Conservation (phyloP, 1,140 invertebrate species). For the Drosophila neocordata region DNA sequence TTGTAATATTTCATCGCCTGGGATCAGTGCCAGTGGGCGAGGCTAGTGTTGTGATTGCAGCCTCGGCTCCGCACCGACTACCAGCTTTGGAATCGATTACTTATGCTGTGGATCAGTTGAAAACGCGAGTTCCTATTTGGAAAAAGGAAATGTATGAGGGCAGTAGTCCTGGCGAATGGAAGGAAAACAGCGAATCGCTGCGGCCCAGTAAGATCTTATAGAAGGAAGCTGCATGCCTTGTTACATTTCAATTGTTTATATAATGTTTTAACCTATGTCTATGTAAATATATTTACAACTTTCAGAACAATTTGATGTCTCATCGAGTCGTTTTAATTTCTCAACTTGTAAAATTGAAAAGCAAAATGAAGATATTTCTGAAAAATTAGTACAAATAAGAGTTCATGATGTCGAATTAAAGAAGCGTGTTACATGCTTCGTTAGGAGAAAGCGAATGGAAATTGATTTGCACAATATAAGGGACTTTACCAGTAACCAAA, state of each 20-base stretch:
- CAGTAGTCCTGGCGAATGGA: constrained; percentile 85
- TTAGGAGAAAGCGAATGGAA: constrained; percentile 86
- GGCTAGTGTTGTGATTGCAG: constrained; percentile 94
- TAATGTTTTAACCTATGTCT: constrained; percentile 13
- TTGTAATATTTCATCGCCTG: constrained; percentile 92
- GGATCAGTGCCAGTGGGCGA: constrained; percentile 94
- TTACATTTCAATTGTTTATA: constrained; percentile 23
- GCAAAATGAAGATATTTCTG: constrained; percentile 72
- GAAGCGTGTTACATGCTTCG: constrained; percentile 85
- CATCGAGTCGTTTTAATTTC: constrained; percentile 54
- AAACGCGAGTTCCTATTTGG: constrained; percentile 96
- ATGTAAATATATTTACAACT: constrained; percentile 33
- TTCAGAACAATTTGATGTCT: constrained; percentile 23
- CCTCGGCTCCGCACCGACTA: constrained; percentile 93
- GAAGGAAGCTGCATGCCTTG: constrained; percentile 6
- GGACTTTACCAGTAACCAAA: constrained; percentile 85
- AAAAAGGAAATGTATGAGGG: constrained; percentile 96
- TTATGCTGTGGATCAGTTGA: constrained; percentile 93
- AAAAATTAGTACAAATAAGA: constrained; percentile 85
- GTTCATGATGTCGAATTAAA: constrained; percentile 84
- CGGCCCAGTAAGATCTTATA: constrained; percentile 84
- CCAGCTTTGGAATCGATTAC: constrained; percentile 92
- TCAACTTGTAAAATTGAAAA: constrained; percentile 66
- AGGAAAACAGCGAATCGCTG: constrained; percentile 91
- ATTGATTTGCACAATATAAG: constrained; percentile 86